Evolutionary conservation across 35 echinoderm and acorn worm genomes (phyloP).

Genomic region (Acanthaster planci): DNA sequence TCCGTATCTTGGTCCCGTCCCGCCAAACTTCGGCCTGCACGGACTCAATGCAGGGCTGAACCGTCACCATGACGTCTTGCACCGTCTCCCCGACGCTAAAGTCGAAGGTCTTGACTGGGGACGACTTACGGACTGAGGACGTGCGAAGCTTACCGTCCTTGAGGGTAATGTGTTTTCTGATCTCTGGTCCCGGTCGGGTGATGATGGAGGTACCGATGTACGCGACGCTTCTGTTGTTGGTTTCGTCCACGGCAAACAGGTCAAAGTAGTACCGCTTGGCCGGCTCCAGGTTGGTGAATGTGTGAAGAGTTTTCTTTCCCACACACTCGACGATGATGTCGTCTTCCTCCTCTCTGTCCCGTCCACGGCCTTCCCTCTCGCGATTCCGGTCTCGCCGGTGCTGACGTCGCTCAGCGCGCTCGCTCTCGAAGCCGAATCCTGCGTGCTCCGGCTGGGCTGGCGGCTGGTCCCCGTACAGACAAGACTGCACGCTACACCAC

Average conservation of each 20-base stretch:
- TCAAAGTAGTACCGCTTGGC: slow-evolving; percentile 78
- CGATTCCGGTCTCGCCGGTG: neutral
- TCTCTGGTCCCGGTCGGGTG: slow-evolving; percentile 41
- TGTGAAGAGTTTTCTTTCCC: slow-evolving; percentile 84
- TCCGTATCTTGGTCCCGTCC: slow-evolving; percentile 62
- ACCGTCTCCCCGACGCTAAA: slow-evolving; percentile 58
- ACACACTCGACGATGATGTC: slow-evolving; percentile 80
- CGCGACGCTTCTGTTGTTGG: slow-evolving; percentile 73
- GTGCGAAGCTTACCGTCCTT: slow-evolving; percentile 81
- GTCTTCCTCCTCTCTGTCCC: slow-evolving; percentile 40
- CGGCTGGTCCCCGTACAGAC: slow-evolving; percentile 28
- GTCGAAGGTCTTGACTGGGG: slow-evolving; percentile 70
- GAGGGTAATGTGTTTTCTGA: slow-evolving; percentile 50
- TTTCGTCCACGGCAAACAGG: slow-evolving; percentile 81
- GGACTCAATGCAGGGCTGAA: slow-evolving; percentile 81
- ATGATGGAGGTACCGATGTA: slow-evolving; percentile 62
- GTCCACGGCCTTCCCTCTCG: neutral
- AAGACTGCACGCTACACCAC: slow-evolving; percentile 77
- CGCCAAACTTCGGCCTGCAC: slow-evolving; percentile 69
- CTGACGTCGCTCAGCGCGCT: slow-evolving; percentile 19
- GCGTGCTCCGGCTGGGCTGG: slow-evolving; percentile 26
- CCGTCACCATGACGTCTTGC: slow-evolving; percentile 61
- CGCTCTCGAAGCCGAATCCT: slow-evolving; percentile 60
- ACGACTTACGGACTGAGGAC: slow-evolving; percentile 61
- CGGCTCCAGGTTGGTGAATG: slow-evolving; percentile 79